These are phyloP conservation scores for Hemiscyllium ocellatum DNA, from an alignment of 2,113 vertebrate species.

Conservation along the genomic window DNA sequence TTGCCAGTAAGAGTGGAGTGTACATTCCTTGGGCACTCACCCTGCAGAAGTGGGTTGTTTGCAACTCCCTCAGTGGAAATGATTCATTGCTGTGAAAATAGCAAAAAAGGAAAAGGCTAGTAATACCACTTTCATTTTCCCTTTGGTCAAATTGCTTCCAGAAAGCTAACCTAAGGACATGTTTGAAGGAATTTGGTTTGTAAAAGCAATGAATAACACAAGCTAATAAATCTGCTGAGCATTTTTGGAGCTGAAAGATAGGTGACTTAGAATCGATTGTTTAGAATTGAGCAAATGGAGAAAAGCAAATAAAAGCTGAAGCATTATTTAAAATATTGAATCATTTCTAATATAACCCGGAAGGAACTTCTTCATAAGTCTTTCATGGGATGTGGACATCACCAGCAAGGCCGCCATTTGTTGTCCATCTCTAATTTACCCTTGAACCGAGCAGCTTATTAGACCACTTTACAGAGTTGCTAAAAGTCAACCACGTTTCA, in stretches of 20 bases:
- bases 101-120: background rate
- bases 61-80: background rate
- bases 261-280: background rate
- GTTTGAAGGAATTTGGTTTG: background rate
- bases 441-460: too few species aligned
- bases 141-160: background rate
- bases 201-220: background rate
- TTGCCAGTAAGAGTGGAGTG: conserved; percentile 5
- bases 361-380: background rate
- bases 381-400: too few species aligned
- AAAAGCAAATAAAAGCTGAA: background rate
- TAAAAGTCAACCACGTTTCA: too few species aligned
- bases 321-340: background rate
- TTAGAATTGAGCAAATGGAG: background rate
- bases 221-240: background rate
- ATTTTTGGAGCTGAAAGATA: background rate
- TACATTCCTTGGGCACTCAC: background rate
- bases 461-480: too few species aligned
- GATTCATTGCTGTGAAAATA: background rate
- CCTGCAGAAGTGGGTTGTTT: background rate
- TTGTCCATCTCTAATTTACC: too few species aligned
- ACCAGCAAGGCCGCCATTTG: too few species aligned
- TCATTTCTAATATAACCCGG: background rate
- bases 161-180: background rate
- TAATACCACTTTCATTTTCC: background rate